Evolutionary conservation across 1,140 invertebrate species (phyloP).

Genomic region (Cyclargus thomasi): DNA sequence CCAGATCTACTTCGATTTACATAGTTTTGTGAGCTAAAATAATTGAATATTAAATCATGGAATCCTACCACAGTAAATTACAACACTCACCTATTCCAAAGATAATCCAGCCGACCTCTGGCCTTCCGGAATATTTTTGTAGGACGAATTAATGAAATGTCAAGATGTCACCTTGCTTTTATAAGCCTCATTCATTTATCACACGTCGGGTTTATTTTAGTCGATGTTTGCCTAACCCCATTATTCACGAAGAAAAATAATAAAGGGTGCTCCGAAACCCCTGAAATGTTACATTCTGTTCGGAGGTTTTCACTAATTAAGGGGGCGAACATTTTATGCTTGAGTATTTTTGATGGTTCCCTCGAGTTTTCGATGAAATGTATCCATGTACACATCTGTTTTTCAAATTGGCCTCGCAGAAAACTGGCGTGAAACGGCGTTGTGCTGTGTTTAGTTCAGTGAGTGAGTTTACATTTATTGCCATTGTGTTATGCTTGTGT

Average conservation of each 20-base stretch:
- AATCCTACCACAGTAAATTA: not conserved
- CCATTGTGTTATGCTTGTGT: too few species aligned
- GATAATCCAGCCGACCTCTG: conserved; percentile 4
- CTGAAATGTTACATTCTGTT: not conserved
- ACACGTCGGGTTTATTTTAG: conserved; percentile 40
- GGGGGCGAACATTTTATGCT: not conserved
- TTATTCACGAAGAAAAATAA: conserved; percentile 15
- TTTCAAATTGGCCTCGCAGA: too few species aligned
- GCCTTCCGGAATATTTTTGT: conserved; percentile 32
- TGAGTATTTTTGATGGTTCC: too few species aligned
- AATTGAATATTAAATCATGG: too few species aligned
- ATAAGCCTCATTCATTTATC: conserved; percentile 42
- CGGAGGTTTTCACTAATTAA: not conserved
- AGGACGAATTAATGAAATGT: conserved; percentile 37
- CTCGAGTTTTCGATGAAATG: too few species aligned
- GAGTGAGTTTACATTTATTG: too few species aligned
- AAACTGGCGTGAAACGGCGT: too few species aligned
- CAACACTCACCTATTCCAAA: not conserved
- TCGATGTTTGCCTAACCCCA: conserved; percentile 30
- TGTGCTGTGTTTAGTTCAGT: too few species aligned
- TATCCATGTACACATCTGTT: too few species aligned
- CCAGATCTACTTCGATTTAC: too few species aligned
- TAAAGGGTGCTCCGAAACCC: not conserved
- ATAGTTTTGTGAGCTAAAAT: too few species aligned
- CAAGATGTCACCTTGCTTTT: conserved; percentile 36